These are phyloP conservation scores for Takifugu ocellatus DNA, from an alignment of 2,797 vertebrate genomes.

Conservation along the genomic window DNA sequence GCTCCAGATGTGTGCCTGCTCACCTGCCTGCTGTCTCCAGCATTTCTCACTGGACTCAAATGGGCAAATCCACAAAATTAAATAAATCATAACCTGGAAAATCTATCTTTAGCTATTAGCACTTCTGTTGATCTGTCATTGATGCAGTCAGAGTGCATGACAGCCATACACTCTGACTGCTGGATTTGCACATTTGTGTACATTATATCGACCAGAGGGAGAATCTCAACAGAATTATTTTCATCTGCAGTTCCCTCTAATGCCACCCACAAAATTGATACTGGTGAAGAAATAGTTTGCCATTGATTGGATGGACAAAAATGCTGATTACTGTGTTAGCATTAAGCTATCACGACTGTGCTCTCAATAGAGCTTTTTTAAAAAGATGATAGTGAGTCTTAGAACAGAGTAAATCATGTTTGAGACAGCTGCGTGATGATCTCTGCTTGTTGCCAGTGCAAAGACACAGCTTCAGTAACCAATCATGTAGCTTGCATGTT, in stretches of 20 bases:
- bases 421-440: constrained; percentile 37
- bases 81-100: no score
- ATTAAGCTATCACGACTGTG: no score
- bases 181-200: no score
- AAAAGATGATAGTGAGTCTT: background rate
- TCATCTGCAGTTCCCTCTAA: background rate
- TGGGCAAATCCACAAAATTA: background rate
- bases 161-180: no score
- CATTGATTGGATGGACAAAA: no score
- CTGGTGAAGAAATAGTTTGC: no score
- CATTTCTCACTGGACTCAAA: constrained; percentile 10
- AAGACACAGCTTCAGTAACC: constrained; percentile 53
- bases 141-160: no score
- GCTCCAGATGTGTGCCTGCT: constrained; percentile 23
- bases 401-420: constrained; percentile 29
- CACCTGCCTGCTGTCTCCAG: constrained; percentile 38
- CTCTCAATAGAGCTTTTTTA: no score
- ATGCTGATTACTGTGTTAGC: no score
- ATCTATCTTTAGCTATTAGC: no score
- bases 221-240: background rate
- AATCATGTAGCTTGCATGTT: constrained; percentile 60
- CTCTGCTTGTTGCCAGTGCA: constrained; percentile 17
- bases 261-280: background rate
- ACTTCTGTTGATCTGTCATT: no score
- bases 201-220: background rate